Evolutionary conservation across 2,888 invertebrate genomes (phyloP), one percentile per base, ranked within the genome.

Genomic region (Muschampia plurimacula): DNA sequence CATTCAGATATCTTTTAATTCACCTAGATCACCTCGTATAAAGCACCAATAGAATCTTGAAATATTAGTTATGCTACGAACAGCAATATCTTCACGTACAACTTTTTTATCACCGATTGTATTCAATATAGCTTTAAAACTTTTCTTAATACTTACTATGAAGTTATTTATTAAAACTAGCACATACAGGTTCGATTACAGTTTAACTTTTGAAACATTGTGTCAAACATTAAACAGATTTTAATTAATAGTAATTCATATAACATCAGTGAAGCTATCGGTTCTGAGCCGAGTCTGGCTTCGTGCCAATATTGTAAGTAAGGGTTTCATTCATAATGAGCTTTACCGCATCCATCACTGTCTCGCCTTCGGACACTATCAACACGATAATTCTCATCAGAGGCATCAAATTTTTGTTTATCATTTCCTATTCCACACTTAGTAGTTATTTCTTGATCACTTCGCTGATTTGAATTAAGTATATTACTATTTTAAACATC

Each of bases 291-390:
- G 41, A 59, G 49, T 74, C 75, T 85, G 86, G 88, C 84, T 65
- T 22, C 13, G 64, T 39, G 82, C 87, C 87, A 88, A 80, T 77
- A 75, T 74, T 73, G 75, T 76, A 75, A 79, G 78, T 76, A 75
- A 79, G 78, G 75, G 69, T 78, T 78, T 77, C 74, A 78, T 80
- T 80, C 77, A 72, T 81, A 81, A 81, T 80, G 78, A 81, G 79
- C 77, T 78, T 76, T 70, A 77, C 78, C 75, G 74, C 84, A 86
- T 89, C 83, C 79, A 87, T 89, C 87, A 87, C 79, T 79, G 86
- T 86, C 84, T 74, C 79, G 79, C 78, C 76, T 62, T 67, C 72
- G 76, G 76, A 78, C 76, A 72, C 73, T 78, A 76, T 76, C 69
- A 68, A 72, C 66, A 74, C 74, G 76, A 77, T 76, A 78, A 77